Percentiles rank a stretch among this genome's conserved stretches.
These are phyloP conservation scores for Oryzias javanicus DNA, from an alignment of 2,113 vertebrate genomes.

Conservation along the genomic window DNA sequence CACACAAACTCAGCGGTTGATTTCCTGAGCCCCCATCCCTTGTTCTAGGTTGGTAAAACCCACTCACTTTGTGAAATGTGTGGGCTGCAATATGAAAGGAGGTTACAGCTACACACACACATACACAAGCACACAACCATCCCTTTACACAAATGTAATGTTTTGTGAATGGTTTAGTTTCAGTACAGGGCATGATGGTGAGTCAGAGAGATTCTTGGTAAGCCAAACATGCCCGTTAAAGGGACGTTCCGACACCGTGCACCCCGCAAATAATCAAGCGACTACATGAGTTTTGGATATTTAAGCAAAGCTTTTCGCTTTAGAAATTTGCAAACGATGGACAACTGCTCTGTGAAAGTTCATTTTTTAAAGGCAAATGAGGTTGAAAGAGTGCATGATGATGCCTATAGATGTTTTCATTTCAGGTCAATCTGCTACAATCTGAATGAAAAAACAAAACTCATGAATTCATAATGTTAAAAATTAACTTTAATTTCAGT, in stretches of 20 bases:
- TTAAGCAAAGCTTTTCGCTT: no score
- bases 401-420: no score
- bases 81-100: conserved; percentile 67
- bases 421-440: no score
- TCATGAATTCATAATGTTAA: no score
- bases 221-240: conserved; percentile 4
- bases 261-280: neutral
- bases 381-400: no score
- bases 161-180: conserved; percentile 11
- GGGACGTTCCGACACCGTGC: neutral
- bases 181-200: conserved; percentile 2
- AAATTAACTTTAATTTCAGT: no score
- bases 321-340: no score
- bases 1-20: conserved; percentile 25
- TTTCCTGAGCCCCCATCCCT: conserved; percentile 48
- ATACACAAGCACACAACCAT: conserved; percentile 3
- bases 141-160: conserved; percentile 3
- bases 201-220: conserved; percentile 10
- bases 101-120: conserved; percentile 57
- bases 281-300: neutral
- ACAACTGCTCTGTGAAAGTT: no score
- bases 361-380: no score
- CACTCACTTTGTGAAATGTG: conserved; percentile 60
- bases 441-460: no score
- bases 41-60: conserved; percentile 66